A percentile compares a stretch with the other conserved stretches of the same genome.
These are phyloP conservation scores for Sebastes wilsoni DNA, from an alignment of 2,797 vertebrate species.

Conservation along the genomic window DNA sequence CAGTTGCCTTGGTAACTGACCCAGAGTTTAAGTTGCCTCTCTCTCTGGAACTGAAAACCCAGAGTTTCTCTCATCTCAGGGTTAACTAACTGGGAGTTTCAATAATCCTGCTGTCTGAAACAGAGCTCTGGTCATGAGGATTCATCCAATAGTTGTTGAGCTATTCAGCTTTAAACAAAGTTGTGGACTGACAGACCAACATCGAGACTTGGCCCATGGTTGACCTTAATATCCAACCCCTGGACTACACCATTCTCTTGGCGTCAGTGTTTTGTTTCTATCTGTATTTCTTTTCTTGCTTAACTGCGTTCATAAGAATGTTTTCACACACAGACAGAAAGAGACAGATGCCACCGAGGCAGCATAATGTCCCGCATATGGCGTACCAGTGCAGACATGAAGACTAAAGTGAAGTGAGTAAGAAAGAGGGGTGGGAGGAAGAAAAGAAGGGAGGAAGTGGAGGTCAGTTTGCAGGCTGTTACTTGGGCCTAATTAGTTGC, in stretches of 20 bases:
- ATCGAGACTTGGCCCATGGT: neutral
- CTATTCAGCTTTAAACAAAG: neutral
- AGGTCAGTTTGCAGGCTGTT: slow-evolving; percentile 54
- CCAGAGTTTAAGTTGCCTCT: no score
- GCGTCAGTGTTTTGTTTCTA: neutral
- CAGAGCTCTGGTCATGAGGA: neutral
- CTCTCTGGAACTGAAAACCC: no score
- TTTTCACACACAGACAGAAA: slow-evolving; percentile 11
- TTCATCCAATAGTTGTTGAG: neutral
- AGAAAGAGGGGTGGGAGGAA: slow-evolving; percentile 6
- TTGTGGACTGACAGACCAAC: neutral
- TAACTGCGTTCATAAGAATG: neutral
- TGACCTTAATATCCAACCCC: neutral
- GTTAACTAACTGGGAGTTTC: no score
- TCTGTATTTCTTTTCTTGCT: neutral
- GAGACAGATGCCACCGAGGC: slow-evolving; percentile 30
- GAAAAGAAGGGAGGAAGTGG: slow-evolving; percentile 1
- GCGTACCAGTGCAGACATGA: slow-evolving; percentile 10
- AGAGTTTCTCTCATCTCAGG: no score
- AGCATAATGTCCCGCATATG: slow-evolving; percentile 32
- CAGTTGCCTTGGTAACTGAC: no score
- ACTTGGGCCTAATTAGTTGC: slow-evolving; percentile 44
- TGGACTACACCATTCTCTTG: neutral
- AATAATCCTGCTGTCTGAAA: no score
- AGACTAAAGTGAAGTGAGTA: slow-evolving; percentile 26